Evolutionary conservation across 1,140 invertebrate species (phyloP).

Genomic region (Mesaphorura yosii): DNA sequence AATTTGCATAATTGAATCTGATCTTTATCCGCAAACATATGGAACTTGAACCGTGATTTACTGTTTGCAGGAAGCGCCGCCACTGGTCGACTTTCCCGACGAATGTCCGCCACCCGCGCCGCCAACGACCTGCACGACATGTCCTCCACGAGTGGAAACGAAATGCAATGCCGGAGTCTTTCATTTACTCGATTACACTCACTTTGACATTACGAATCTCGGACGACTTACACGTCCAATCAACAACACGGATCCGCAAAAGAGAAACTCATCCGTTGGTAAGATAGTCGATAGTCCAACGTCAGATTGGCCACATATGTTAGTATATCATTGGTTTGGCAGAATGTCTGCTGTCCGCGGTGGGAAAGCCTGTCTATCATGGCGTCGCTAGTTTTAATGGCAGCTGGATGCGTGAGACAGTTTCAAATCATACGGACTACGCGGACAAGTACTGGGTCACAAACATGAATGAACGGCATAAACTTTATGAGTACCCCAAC

Average conservation of each 20-base stretch:
- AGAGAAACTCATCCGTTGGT: too few species aligned
- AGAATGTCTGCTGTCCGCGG: slow-evolving; percentile 78
- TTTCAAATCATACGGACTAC: too few species aligned
- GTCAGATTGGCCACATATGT: too few species aligned
- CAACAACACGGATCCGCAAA: neutral
- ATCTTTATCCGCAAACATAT: too few species aligned
- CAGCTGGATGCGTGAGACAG: slow-evolving; percentile 77
- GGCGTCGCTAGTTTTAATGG: slow-evolving; percentile 47
- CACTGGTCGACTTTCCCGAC: slow-evolving; percentile 44
- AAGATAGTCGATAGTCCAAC: too few species aligned
- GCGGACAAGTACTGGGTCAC: too few species aligned
- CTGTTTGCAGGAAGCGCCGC: slow-evolving; percentile 34
- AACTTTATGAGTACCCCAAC: slow-evolving; percentile 63
- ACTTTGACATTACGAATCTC: neutral
- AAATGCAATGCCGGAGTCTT: slow-evolving; percentile 30
- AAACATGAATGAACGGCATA: too few species aligned
- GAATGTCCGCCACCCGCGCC: slow-evolving; percentile 49
- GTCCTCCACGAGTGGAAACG: slow-evolving; percentile 17
- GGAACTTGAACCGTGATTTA: slow-evolving; percentile 1
- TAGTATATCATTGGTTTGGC: slow-evolving; percentile 32
- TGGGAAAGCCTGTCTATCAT: slow-evolving; percentile 84
- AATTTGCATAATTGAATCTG: too few species aligned
- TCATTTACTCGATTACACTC: slow-evolving; percentile 16
- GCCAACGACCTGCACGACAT: slow-evolving; percentile 39
- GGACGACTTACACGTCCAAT: neutral